Evolutionary conservation across 2,797 vertebrate species (phyloP), one percentile per base, ranked within the genome.

Genomic region (Danio tinwini): DNA sequence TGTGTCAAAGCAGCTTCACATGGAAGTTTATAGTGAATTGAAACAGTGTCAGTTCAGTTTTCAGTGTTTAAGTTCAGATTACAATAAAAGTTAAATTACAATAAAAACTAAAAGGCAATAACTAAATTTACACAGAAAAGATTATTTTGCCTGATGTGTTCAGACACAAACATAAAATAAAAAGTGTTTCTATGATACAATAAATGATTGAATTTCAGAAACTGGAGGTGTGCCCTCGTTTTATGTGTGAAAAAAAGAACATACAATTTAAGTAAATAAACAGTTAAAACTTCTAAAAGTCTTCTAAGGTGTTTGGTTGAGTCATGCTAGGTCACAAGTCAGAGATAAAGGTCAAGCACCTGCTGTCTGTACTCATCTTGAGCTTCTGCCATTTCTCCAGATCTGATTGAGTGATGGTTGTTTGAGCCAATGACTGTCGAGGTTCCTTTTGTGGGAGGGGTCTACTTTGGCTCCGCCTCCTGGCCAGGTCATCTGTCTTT

Each of bases 341-440:
- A 74, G 65, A 69, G 21, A 56, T 78, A 67, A 78, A 73, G 62
- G 52, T 58, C 53, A 74, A 90, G 85, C 92, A 99, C 98, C 98
- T 99, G 85, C 90, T 88, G 79, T 96, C 94, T 82, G 91, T 94
- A 82, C 91, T 93, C 82, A 97, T 92, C 89, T 93, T 96, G 83
- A 99, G 90, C 74, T 93, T 96, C 89, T 97, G 93, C 97, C 97
- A 98, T 7, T 95, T 98, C 89, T 96, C 92, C 90, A 96, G 81
- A 88, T 98, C 97, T 21, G 96, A 93, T 87, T 93, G 92, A 80
- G 96, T 98, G 88, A 98, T 94, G 81, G 94, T 90, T 39, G 91
- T 85, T 7, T 90, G 90, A 71, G 90, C 89, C 88, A 96, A 95
- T 86, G 85, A 86, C 0, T 74, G 80, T 0, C 70, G 89, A 76